Evolutionary conservation across 1,140 invertebrate genomes (phyloP), one percentile per base, ranked within the genome.

Genomic region (Tribolium castaneum): DNA sequence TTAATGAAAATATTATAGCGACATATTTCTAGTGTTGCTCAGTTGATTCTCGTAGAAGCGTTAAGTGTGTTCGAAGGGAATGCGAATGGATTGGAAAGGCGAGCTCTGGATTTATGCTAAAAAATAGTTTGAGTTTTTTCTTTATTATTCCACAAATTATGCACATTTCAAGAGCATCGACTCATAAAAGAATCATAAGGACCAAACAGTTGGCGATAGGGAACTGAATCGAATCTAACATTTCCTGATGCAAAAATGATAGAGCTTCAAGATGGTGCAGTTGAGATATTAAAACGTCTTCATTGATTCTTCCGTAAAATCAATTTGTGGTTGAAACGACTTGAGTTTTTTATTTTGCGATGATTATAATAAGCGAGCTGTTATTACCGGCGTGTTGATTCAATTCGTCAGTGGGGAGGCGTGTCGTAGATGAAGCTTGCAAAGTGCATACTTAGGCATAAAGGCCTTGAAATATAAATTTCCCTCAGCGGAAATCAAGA

Each of bases 401-500:
- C 39, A 66, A 75, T 75, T 75, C 62, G 25, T 59, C 74, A 56
- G 14, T 30, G 19, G 74, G 35, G 51, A 49, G 74, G 74, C 39
- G 62, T 30, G 62, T 54, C 52, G 51, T 54, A 75, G 56, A 75
- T 59, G 49, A 77, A 77, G 19, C 12, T 54, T 54, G 12, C 6
- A 70, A 73, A 78, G 22, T 70, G 50, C 62, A 66, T 78, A 75
- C 62, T 75, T 78, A 75, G 52, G 14, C 16, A 52, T 52, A 75
- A 70, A 78, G 56, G 59, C 73, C 70, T 50, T 75, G 70, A 81
- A 76, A 81, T 80, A 82, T 80, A 80, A 82, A 82, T 82, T 79
- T 82, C 77, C 77, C 81, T 80, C 79, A 56, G 78, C 71, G 81
- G 81, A 82, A 82, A 82, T 82, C 81, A 82, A 82, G 79, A 70